Percentiles rank a stretch among this genome's conserved stretches.
Conservation (phyloP, 2,113 vertebrate genomes). For the Cryptotis parvus region DNA sequence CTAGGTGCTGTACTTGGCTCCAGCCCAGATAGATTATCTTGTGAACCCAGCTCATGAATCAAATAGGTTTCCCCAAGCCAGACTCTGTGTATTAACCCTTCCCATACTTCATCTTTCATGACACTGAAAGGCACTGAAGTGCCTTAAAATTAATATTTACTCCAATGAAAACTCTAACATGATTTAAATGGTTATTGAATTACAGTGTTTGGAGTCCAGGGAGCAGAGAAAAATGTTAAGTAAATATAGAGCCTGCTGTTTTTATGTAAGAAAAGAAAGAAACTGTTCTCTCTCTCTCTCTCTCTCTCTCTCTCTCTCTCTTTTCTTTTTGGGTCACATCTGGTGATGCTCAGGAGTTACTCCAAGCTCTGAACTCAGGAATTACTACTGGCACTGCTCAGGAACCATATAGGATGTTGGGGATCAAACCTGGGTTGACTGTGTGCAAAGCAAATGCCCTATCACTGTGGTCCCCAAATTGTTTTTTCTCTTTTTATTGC, state of each 20-base stretch:
- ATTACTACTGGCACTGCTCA: too few relatives aligned
- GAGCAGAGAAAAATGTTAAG: not conserved
- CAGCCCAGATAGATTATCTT: not conserved
- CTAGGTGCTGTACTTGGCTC: too few relatives aligned
- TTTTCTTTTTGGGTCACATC: too few relatives aligned
- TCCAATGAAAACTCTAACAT: not conserved
- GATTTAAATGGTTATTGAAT: slow-evolving; percentile 17
- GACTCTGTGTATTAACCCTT: not conserved
- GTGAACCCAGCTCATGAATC: not conserved
- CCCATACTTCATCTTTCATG: not conserved
- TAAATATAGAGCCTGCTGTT: not conserved
- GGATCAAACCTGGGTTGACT: too few relatives aligned
- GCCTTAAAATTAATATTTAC: not conserved
- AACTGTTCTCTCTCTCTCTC: too few relatives aligned
- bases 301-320: too few relatives aligned
- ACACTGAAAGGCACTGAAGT: not conserved
- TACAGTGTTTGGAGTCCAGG: not conserved
- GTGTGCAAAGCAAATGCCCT: too few relatives aligned
- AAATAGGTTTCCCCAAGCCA: not conserved
- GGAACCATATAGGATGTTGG: too few relatives aligned
- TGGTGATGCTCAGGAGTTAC: too few relatives aligned
- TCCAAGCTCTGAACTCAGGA: too few relatives aligned
- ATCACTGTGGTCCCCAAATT: too few relatives aligned
- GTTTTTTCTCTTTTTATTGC: not conserved
- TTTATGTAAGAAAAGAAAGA: slow-evolving; percentile 29